These are phyloP conservation scores for Sapayoa aenigma DNA, from an alignment of 2,113 vertebrate genomes.

Conservation along the genomic window DNA sequence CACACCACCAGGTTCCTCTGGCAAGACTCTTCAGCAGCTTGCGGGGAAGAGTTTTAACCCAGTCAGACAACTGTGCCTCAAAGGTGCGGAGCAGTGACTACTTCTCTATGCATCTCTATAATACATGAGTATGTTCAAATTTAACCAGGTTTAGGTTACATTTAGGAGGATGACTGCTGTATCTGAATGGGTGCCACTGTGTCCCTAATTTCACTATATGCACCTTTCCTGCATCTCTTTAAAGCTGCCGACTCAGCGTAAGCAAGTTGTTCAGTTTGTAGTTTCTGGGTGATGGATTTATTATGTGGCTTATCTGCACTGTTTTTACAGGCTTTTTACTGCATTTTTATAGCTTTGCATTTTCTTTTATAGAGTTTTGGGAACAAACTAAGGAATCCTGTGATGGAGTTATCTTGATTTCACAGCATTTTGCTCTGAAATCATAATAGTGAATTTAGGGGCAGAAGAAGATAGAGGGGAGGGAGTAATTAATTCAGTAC, in stretches of 20 bases:
- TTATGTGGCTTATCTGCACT: background rate
- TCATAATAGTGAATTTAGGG: background rate
- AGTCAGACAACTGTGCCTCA: conserved; percentile 64
- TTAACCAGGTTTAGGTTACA: background rate
- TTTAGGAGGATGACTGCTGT: background rate
- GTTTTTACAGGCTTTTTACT: background rate
- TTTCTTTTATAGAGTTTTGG: background rate
- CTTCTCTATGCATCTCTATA: background rate
- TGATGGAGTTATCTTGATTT: background rate
- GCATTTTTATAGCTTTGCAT: background rate
- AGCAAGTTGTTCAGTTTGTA: background rate
- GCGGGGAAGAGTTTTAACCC: conserved; percentile 61
- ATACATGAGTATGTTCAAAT: background rate
- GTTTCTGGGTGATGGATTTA: background rate
- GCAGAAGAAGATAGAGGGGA: background rate
- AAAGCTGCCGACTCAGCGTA: background rate
- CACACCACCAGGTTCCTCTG: conserved; percentile 64
- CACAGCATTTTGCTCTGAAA: background rate
- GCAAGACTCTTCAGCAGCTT: conserved; percentile 69
- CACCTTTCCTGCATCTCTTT: background rate
- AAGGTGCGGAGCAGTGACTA: conserved; percentile 67
- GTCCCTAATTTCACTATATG: background rate
- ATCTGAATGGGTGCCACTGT: background rate
- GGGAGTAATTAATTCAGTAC: background rate
- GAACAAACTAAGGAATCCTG: background rate